Conservation (phyloP, 1,140 invertebrate species). For the Chelonus insularis region DNA sequence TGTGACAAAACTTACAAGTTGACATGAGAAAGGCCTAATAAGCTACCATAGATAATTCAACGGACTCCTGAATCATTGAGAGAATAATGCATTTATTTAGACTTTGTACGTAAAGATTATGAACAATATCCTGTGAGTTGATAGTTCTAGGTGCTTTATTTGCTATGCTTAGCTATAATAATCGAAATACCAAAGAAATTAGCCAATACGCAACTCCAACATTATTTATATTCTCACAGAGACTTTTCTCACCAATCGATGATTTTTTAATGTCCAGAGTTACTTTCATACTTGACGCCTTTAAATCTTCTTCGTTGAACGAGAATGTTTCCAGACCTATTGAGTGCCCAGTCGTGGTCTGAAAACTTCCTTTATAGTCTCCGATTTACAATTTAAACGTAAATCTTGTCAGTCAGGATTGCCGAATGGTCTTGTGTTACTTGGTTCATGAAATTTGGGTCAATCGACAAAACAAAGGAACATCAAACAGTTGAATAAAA, state of each 20-base stretch:
- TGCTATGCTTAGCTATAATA: too few species aligned
- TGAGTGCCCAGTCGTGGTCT: slow-evolving; percentile 1
- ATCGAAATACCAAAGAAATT: slow-evolving; percentile 16
- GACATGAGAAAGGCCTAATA: neutral
- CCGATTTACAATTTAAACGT: slow-evolving; percentile 29
- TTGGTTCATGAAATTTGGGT: slow-evolving; percentile 5
- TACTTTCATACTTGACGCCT: slow-evolving; percentile 14
- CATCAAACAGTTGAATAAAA: neutral
- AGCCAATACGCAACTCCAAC: slow-evolving; percentile 7
- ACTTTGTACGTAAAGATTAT: neutral
- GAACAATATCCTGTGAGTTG: too few species aligned
- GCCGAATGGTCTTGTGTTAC: neutral
- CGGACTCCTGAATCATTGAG: neutral
- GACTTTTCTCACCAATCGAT: neutral
- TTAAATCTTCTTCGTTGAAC: slow-evolving; percentile 42
- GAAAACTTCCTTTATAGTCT: slow-evolving; percentile 8
- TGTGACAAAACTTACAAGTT: neutral
- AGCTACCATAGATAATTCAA: slow-evolving; percentile 21
- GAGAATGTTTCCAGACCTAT: slow-evolving; percentile 21
- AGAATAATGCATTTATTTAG: neutral
- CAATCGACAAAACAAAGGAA: slow-evolving; percentile 2
- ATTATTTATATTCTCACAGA: slow-evolving; percentile 9
- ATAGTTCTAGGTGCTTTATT: too few species aligned
- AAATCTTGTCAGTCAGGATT: slow-evolving; percentile 26
- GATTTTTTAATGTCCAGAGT: neutral